Percentiles rank a stretch among this genome's conserved stretches.
These are phyloP conservation scores for Anolis carolinensis DNA, from an alignment of 2,113 vertebrate genomes.

Conservation along the genomic window DNA sequence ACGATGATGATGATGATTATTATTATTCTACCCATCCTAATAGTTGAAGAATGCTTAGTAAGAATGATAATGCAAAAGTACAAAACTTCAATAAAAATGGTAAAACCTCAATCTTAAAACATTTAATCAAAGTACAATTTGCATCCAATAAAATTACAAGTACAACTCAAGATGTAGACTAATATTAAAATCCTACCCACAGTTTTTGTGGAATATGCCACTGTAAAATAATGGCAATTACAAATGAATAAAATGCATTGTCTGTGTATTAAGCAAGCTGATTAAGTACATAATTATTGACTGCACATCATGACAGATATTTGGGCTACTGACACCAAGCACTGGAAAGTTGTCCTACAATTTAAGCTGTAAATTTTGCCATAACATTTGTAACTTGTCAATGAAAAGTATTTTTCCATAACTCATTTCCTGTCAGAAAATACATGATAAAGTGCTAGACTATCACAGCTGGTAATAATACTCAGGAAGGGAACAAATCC, in stretches of 20 bases:
- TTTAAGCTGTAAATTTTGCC: background rate
- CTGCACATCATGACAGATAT: background rate
- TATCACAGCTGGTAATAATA: background rate
- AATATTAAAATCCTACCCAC: background rate
- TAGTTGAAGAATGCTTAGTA: background rate
- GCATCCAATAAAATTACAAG: background rate
- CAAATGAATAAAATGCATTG: too few relatives aligned
- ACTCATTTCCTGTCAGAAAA: background rate
- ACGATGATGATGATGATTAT: too few relatives aligned
- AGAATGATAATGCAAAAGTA: background rate
- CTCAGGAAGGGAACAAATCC: background rate
- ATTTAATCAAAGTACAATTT: background rate
- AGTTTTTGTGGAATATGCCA: background rate
- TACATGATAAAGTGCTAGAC: background rate
- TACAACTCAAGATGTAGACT: too few relatives aligned
- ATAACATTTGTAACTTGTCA: background rate
- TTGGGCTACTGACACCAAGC: background rate
- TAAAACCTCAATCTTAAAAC: too few relatives aligned
- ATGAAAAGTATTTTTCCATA: background rate
- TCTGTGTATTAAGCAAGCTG: background rate
- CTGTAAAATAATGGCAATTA: background rate
- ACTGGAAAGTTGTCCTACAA: background rate
- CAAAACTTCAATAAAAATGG: too few relatives aligned
- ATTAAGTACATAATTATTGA: background rate
- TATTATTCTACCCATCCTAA: background rate